Evolutionary conservation across 2,888 invertebrate genomes (phyloP).

Genomic region (Limnephilus lunatus): DNA sequence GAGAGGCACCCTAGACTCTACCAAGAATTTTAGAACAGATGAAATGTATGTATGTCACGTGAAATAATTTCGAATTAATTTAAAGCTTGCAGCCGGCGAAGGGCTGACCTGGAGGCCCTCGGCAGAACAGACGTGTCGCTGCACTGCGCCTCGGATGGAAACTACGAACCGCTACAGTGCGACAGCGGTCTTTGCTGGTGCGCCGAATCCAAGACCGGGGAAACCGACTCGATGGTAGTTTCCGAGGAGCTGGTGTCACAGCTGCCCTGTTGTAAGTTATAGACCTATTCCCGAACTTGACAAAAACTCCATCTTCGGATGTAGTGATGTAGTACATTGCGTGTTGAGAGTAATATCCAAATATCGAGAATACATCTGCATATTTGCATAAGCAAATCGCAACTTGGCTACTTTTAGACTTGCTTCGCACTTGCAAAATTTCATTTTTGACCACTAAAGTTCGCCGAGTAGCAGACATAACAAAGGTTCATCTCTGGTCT

Average conservation of each 20-base stretch:
- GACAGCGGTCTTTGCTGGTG: conserved; percentile 84
- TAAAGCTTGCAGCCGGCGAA: conserved; percentile 80
- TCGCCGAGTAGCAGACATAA: background rate
- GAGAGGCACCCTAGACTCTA: too few species aligned
- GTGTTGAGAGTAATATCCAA: too few species aligned
- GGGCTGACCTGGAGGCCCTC: conserved; percentile 75
- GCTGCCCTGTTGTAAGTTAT: conserved; percentile 82
- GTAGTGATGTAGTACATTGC: too few species aligned
- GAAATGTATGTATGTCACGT: background rate
- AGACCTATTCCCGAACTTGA: background rate
- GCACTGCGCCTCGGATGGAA: conserved; percentile 81
- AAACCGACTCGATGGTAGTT: conserved; percentile 77
- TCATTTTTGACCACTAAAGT: too few species aligned
- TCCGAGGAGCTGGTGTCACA: conserved; percentile 78
- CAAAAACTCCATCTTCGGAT: too few species aligned
- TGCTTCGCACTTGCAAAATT: too few species aligned
- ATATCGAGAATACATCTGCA: too few species aligned
- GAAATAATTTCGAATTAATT: background rate
- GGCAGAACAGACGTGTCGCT: conserved; percentile 76
- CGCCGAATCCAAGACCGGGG: conserved; percentile 79
- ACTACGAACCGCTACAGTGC: conserved; percentile 84
- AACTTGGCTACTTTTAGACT: too few species aligned
- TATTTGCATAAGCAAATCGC: too few species aligned
- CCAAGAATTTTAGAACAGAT: background rate
- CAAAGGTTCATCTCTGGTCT: background rate